Base-by-base conservation (phyloP, 2,113 vertebrate genomes). In the Dasyornis broadbenti region DNA sequence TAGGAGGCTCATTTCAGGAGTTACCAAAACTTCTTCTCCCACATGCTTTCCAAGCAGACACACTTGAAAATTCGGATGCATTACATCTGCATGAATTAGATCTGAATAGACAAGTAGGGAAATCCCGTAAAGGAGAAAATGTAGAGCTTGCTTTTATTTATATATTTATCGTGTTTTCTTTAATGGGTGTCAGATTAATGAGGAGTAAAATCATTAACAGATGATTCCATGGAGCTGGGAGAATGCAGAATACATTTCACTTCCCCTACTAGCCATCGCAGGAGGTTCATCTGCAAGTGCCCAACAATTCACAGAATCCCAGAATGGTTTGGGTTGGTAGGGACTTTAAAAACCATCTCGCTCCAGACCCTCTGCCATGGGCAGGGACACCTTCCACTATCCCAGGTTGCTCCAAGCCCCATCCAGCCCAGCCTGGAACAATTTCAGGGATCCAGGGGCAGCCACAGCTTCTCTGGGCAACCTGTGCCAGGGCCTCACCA, bases 401-500 rank as follows among this genome's bases (percentile, higher is more conserved):
- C 4, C 26, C 63, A 82, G 35, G 21, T 0, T 63, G 7, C 10
- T 77, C 18, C 54, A 77, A 63, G 31, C 5, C 27, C 12, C 2
- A 2, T 63, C 35, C 54, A 90, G 0, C 1, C 40, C 24, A 31
- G 5, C 3, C 40, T 83, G 0, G 47, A 4, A 33, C 26, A 35
- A 8, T 35, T 0, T 18, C 47, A 82, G 40, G 47, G 47, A 54
- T 37, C 40, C 40, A 40, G 47, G 31, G 10, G 12, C n/a, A 82
- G 17, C 35, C 70, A 69, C 26, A 49, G 63, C 30, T 76, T 19
- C 47, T 23, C 0, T 61, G 47, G 54, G 11, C 24, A 76, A 0
- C 47, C 11, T 40, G 40, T 40, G 26, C 52, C 77, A 59, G 28
- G 19, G 6, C 35, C 26, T 76, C 63, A 31, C 9, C 26, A 35